A percentile compares a stretch with the other conserved stretches of the same genome.
These are phyloP conservation scores for Sinotaia quadrata DNA, from an alignment of 2,888 invertebrate species.

Conservation along the genomic window DNA sequence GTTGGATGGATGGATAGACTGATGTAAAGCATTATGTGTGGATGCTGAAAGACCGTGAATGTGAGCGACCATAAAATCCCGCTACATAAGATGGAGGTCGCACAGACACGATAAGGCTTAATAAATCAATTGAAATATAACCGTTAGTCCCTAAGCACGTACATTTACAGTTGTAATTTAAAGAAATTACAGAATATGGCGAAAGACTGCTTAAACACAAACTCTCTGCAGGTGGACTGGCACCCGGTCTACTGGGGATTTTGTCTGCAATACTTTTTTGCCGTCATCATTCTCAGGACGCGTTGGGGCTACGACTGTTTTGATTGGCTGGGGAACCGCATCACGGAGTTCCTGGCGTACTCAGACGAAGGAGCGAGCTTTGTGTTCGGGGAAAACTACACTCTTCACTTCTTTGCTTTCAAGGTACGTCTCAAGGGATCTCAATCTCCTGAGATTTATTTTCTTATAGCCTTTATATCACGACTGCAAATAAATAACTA, in stretches of 20 bases:
- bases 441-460: background rate
- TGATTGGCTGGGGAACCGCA: constrained; percentile 80
- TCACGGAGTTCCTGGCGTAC: constrained; percentile 85
- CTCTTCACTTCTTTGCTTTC: constrained; percentile 85
- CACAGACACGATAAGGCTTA: no score
- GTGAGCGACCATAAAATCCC: no score
- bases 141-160: no score
- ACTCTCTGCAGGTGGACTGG: constrained; percentile 76
- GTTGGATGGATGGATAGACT: no score
- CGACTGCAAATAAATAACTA: no score
- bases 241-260: constrained; percentile 86
- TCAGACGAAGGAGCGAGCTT: constrained; percentile 87
- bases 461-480: background rate
- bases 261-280: constrained; percentile 84
- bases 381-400: constrained; percentile 80
- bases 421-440: constrained; percentile 78
- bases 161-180: no score
- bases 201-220: no score
- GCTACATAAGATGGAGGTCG: no score
- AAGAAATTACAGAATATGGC: no score
- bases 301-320: constrained; percentile 77
- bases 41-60: no score
- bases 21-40: no score
- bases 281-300: constrained; percentile 66
- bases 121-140: no score